These are phyloP conservation scores for Haliaeetus leucogaster DNA, from an alignment of 2,113 vertebrate species.

Conservation along the genomic window DNA sequence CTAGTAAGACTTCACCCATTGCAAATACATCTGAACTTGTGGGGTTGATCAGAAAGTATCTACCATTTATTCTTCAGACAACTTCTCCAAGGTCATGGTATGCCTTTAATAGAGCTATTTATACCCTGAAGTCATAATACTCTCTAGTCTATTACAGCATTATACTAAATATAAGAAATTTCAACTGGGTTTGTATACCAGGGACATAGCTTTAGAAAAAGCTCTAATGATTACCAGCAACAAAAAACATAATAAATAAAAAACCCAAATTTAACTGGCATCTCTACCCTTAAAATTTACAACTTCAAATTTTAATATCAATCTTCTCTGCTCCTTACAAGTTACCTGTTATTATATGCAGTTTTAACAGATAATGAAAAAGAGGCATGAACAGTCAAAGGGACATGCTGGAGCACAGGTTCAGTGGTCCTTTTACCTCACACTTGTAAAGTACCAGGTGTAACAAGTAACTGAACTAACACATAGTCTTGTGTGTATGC, in stretches of 20 bases:
- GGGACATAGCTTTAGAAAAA: background rate
- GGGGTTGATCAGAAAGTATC: background rate
- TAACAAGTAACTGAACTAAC: background rate
- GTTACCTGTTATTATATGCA: background rate
- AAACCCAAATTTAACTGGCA: background rate
- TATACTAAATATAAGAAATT: background rate
- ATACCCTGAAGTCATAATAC: background rate
- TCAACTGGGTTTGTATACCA: background rate
- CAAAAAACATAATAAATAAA: background rate
- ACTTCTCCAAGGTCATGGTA: background rate
- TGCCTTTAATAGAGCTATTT: background rate
- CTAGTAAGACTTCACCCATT: background rate
- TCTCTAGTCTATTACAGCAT: background rate
- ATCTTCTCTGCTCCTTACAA: background rate
- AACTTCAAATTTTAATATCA: background rate
- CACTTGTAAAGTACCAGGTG: background rate
- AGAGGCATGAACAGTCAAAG: background rate
- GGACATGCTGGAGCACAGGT: background rate
- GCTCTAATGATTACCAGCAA: background rate
- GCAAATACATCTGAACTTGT: background rate
- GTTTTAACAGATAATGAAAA: background rate
- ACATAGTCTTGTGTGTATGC: background rate
- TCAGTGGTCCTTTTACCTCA: background rate
- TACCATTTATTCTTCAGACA: background rate
- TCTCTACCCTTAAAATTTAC: background rate